Evolutionary conservation across 2,888 invertebrate genomes (phyloP).

Genomic region (Eulithis testata): DNA sequence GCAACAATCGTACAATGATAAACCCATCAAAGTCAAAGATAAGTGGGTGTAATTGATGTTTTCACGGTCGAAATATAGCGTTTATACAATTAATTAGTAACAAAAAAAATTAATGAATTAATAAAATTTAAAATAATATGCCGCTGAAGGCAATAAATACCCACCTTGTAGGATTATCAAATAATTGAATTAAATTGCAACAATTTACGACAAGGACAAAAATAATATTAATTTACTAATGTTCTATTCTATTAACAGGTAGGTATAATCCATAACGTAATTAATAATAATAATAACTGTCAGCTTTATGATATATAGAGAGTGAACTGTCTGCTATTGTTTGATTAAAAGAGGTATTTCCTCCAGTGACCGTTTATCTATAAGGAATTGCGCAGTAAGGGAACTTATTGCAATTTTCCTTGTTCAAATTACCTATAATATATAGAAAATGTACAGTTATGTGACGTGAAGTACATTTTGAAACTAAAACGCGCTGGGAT

Average conservation of each 20-base stretch:
- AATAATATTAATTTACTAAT: conserved; percentile 29
- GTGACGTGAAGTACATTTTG: conserved; percentile 32
- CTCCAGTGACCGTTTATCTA: conserved; percentile 75
- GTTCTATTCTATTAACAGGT: conserved; percentile 27
- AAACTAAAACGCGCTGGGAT: not conserved
- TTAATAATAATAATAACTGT: conserved; percentile 31
- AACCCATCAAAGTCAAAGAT: conserved; percentile 46
- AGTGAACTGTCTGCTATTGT: conserved; percentile 37
- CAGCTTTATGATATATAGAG: conserved; percentile 29
- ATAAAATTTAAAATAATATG: conserved; percentile 4
- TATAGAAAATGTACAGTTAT: not conserved
- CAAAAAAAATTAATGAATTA: conserved; percentile 9
- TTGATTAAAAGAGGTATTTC: conserved; percentile 48
- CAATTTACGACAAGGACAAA: conserved; percentile 12
- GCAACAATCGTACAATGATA: conserved; percentile 42
- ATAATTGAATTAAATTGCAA: conserved; percentile 1
- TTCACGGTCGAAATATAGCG: conserved; percentile 33
- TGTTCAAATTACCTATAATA: conserved; percentile 8
- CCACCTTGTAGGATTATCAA: conserved; percentile 1
- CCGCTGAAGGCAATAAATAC: not conserved
- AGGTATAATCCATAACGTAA: conserved; percentile 34
- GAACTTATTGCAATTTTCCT: conserved; percentile 31
- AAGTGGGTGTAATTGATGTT: conserved; percentile 44
- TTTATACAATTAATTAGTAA: not conserved
- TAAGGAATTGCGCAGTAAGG: conserved; percentile 66